phyloP scores from a whole-genome alignment of 2,888 invertebrate genomes.

The Chironomus tentans region DNA sequence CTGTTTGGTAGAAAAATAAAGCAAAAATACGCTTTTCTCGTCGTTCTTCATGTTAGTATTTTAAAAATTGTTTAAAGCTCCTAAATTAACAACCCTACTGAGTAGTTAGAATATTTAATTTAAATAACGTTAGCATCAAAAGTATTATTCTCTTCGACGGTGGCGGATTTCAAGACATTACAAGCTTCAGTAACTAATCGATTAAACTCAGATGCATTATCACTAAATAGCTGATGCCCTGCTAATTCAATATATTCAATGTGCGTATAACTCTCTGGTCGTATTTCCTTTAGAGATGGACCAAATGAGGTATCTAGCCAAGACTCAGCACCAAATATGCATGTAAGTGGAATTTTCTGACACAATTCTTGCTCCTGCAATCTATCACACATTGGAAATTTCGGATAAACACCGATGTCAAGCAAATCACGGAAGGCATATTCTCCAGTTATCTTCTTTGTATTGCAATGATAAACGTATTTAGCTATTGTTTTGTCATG shows the following conservation, averaged over 20 bases:
- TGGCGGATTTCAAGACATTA: not conserved
- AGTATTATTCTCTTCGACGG: not conserved
- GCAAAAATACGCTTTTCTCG: too few relatives aligned
- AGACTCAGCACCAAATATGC: slow-evolving; percentile 85
- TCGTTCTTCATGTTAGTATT: too few relatives aligned
- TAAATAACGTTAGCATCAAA: not conserved
- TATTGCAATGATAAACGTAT: slow-evolving; percentile 94
- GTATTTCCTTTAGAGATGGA: slow-evolving; percentile 60
- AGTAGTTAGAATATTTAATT: not conserved
- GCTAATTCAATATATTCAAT: slow-evolving; percentile 81
- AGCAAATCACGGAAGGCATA: slow-evolving; percentile 85
- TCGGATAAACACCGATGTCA: slow-evolving; percentile 89
- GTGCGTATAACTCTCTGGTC: slow-evolving; percentile 59
- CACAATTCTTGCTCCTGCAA: slow-evolving; percentile 53
- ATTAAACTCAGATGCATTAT: slow-evolving; percentile 50
- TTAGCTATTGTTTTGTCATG: slow-evolving; percentile 67
- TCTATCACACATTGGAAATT: slow-evolving; percentile 85
- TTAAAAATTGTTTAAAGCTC: too few relatives aligned
- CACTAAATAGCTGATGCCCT: slow-evolving; percentile 93
- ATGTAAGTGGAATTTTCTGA: slow-evolving; percentile 68
- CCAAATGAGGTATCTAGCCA: slow-evolving; percentile 88
- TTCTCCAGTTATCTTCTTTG: slow-evolving; percentile 87
- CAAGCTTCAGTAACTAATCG: slow-evolving; percentile 19
- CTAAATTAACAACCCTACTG: too few relatives aligned
- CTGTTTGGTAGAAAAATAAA: too few relatives aligned